phyloP scores from a whole-genome alignment of 2,888 invertebrate genomes.

The Caenorhabditis sp. region DNA sequence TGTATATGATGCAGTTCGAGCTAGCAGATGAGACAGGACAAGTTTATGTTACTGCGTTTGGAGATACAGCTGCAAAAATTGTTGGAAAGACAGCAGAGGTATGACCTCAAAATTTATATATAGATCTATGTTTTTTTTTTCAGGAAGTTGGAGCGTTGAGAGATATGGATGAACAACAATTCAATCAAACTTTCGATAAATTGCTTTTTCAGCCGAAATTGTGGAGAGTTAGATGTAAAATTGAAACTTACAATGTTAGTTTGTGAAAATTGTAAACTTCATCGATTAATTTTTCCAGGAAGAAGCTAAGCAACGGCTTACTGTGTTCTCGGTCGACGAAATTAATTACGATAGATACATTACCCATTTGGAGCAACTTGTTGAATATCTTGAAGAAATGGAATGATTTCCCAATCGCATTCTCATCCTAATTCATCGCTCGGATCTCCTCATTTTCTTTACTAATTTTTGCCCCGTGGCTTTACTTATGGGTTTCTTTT shows the following conservation, averaged over 20 bases:
- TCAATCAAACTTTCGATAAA: conserved; percentile 79
- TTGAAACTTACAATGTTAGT: conserved; percentile 85
- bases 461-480: conserved; percentile 1
- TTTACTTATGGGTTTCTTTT: neutral
- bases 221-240: conserved; percentile 85
- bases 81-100: conserved; percentile 77
- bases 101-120: no score
- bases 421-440: neutral
- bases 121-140: no score
- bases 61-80: conserved; percentile 80
- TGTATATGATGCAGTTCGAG: conserved; percentile 77
- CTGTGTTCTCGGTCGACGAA: conserved; percentile 43
- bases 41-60: conserved; percentile 90
- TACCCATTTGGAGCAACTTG: conserved; percentile 34
- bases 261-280: neutral
- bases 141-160: conserved; percentile 81
- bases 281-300: conserved; percentile 46
- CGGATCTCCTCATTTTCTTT: conserved; percentile 10
- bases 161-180: conserved; percentile 73
- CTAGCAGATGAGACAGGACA: conserved; percentile 87
- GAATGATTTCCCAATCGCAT: conserved; percentile 3
- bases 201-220: conserved; percentile 83
- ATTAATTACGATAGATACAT: conserved; percentile 53
- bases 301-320: conserved; percentile 50
- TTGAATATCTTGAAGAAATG: conserved; percentile 24